These are phyloP conservation scores for Kryphioiulus occultus DNA, from an alignment of 2,888 invertebrate genomes.

Conservation along the genomic window DNA sequence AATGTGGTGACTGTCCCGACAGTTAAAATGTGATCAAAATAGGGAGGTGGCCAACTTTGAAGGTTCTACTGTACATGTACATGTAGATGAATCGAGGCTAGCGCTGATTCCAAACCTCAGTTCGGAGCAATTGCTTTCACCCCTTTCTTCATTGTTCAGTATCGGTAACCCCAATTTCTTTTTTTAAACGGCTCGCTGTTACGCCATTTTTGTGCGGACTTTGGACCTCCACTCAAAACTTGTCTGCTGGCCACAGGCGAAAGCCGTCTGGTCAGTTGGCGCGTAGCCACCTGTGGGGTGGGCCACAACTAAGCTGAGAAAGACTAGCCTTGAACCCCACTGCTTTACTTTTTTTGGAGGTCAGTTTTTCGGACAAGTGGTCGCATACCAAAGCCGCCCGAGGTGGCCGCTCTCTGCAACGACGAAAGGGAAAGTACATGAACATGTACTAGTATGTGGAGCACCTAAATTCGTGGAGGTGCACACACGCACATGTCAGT, in stretches of 20 bases:
- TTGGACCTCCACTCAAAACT: neutral
- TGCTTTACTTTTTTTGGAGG: conserved; percentile 35
- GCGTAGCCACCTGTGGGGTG: neutral
- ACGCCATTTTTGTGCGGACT: neutral
- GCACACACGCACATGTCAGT: neutral
- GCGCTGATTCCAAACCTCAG: too few species aligned
- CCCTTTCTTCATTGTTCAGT: too few species aligned
- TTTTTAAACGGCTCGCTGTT: neutral
- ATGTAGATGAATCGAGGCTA: too few species aligned
- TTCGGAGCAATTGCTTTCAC: too few species aligned
- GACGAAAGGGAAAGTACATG: neutral
- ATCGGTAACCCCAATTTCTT: too few species aligned
- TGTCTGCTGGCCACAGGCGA: neutral
- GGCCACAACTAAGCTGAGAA: neutral
- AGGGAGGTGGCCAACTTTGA: too few species aligned
- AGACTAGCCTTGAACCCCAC: conserved; percentile 16
- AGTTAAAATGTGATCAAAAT: too few species aligned
- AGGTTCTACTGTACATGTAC: too few species aligned
- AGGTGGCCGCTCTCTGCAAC: neutral
- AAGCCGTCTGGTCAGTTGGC: conserved; percentile 30
- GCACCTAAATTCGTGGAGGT: neutral
- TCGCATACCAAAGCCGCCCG: neutral
- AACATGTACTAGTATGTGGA: too few species aligned
- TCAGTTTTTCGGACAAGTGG: conserved; percentile 33
- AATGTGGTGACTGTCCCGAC: too few species aligned